Evolutionary conservation across 2,797 vertebrate species (phyloP).

Genomic region (Spea hammondii): DNA sequence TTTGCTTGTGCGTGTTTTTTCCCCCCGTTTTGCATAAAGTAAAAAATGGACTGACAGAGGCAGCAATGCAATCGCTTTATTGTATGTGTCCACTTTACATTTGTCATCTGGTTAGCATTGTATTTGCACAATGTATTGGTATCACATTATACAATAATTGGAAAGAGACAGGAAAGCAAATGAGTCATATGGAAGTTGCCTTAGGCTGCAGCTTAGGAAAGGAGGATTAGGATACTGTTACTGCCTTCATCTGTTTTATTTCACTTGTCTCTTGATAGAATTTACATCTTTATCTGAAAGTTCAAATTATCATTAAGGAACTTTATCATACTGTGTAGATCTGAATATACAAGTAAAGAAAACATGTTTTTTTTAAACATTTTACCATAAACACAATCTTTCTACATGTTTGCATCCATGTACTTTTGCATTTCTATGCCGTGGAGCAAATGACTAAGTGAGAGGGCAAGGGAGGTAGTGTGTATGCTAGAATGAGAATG

Average conservation of each 20-base stretch:
- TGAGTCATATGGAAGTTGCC: slow-evolving; percentile 41
- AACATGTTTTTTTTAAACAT: neutral
- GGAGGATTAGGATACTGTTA: neutral
- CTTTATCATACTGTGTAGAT: neutral
- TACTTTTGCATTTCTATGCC: too few species aligned
- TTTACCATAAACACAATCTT: too few species aligned
- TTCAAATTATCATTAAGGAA: neutral
- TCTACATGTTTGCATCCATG: too few species aligned
- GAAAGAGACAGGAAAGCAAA: slow-evolving; percentile 23
- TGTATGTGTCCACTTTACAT: slow-evolving; percentile 23
- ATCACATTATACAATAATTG: slow-evolving; percentile 21
- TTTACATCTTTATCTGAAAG: neutral
- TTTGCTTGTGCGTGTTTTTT: slow-evolving; percentile 32
- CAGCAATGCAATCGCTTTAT: slow-evolving; percentile 25
- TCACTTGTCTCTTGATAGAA: neutral
- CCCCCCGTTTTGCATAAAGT: slow-evolving; percentile 36
- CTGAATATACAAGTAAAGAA: neutral
- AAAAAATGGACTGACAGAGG: slow-evolving; percentile 43
- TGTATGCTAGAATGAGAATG: too few species aligned
- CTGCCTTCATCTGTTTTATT: neutral
- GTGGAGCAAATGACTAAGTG: too few species aligned
- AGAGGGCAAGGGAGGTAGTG: too few species aligned
- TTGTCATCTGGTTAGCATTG: slow-evolving; percentile 5
- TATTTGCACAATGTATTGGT: slow-evolving; percentile 30
- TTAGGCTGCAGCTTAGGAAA: slow-evolving; percentile 29